Evolutionary conservation across 2,797 vertebrate species (phyloP).

Genomic region (Paguma larvata): DNA sequence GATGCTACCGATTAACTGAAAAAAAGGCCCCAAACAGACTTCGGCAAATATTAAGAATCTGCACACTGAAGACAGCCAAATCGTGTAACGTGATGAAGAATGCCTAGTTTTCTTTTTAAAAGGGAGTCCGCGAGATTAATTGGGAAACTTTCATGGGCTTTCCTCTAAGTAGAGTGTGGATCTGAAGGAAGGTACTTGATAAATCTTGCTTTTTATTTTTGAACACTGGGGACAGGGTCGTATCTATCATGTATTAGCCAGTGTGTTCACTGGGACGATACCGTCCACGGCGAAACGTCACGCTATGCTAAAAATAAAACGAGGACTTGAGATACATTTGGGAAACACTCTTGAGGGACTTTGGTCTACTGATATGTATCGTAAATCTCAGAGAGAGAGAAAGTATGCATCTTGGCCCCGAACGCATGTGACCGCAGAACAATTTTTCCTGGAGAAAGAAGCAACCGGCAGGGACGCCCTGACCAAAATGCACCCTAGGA

Average conservation of each 20-base stretch:
- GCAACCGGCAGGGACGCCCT: background rate
- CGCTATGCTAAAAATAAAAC: background rate
- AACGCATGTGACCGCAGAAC: background rate
- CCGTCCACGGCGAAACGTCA: background rate
- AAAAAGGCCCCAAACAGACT: slow-evolving; percentile 71
- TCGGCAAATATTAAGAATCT: slow-evolving; percentile 63
- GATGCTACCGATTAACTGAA: slow-evolving; percentile 73
- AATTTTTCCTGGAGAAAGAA: background rate
- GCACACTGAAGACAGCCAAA: slow-evolving; percentile 73
- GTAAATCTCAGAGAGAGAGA: background rate
- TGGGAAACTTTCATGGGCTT: background rate
- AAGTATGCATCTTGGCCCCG: background rate
- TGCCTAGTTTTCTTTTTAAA: background rate
- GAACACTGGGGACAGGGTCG: background rate
- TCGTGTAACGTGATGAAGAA: background rate
- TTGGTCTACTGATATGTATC: background rate
- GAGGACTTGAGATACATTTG: background rate
- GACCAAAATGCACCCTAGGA: background rate
- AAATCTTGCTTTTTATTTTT: slow-evolving; percentile 44
- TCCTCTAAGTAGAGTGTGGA: slow-evolving; percentile 34
- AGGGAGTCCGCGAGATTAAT: slow-evolving; percentile 12
- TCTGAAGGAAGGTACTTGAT: slow-evolving; percentile 29
- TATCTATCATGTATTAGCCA: background rate
- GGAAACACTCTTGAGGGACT: background rate
- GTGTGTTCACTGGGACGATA: background rate